These are phyloP conservation scores for Moxostoma hubbsi DNA, from an alignment of 2,797 vertebrate genomes.

Conservation along the genomic window DNA sequence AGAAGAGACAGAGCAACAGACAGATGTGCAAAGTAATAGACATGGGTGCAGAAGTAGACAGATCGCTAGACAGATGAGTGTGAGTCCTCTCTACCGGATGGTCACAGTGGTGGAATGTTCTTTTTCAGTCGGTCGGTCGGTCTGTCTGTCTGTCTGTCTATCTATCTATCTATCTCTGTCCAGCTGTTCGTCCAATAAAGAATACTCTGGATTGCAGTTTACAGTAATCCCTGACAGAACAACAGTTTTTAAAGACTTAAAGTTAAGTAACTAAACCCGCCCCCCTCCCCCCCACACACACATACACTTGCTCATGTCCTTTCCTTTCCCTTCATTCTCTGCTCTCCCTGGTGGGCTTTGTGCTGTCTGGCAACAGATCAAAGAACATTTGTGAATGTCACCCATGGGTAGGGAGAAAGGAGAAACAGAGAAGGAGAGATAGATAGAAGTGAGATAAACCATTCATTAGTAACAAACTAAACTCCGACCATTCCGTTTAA, in stretches of 20 bases:
- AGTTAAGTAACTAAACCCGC: slow-evolving; percentile 42
- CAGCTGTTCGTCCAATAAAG: neutral
- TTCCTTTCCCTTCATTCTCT: neutral
- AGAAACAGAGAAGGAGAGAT: slow-evolving; percentile 28
- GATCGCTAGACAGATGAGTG: slow-evolving; percentile 43
- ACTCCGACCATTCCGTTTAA: slow-evolving; percentile 51
- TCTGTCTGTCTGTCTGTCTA: rapidly evolving
- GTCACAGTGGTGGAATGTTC: slow-evolving; percentile 44
- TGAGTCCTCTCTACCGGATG: neutral
- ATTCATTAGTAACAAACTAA: slow-evolving; percentile 54
- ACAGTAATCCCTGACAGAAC: slow-evolving; percentile 42
- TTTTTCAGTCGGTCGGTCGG: neutral
- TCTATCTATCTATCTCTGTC: neutral
- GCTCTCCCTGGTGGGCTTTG: slow-evolving; percentile 29
- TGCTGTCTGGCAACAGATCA: slow-evolving; percentile 57
- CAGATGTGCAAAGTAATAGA: slow-evolving; percentile 24
- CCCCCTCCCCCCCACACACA: too few relatives aligned
- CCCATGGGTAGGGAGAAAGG: slow-evolving; percentile 58
- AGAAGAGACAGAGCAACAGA: slow-evolving; percentile 32
- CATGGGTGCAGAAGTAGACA: slow-evolving; percentile 36
- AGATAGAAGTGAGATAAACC: slow-evolving; percentile 48
- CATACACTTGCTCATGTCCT: neutral
- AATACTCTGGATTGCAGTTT: neutral
- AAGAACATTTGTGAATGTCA: slow-evolving; percentile 52
- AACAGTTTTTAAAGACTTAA: slow-evolving; percentile 53